These are phyloP conservation scores for Carcinoscorpius rotundicauda DNA, from an alignment of 1,140 invertebrate species.

Conservation along the genomic window DNA sequence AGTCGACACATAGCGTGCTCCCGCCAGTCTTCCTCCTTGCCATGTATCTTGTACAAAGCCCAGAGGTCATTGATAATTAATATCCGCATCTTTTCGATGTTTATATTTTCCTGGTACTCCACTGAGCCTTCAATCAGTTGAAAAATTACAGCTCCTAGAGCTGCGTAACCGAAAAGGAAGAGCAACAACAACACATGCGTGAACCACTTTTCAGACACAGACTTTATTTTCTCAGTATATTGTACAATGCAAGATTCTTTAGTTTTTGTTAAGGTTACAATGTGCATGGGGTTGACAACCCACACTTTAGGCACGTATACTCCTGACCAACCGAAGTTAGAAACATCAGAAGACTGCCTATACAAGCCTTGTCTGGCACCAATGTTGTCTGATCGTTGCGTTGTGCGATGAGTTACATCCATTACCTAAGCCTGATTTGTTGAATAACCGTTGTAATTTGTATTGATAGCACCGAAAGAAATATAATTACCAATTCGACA, in stretches of 20 bases:
- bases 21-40: constrained; percentile 78
- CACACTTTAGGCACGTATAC: no score
- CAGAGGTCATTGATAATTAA: constrained; percentile 12
- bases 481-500: no score
- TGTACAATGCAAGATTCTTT: constrained; percentile 22
- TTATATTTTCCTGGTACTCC: constrained; percentile 20
- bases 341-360: no score
- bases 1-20: constrained; percentile 61
- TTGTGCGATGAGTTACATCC: no score
- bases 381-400: no score
- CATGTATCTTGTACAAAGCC: constrained; percentile 62
- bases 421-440: no score
- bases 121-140: constrained; percentile 47
- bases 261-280: constrained; percentile 23
- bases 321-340: no score
- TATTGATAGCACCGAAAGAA: no score
- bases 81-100: constrained; percentile 11
- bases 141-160: constrained; percentile 63
- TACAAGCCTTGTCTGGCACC: no score
- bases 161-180: constrained; percentile 59
- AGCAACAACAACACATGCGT: constrained; percentile 71
- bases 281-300: constrained; percentile 27
- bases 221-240: constrained; percentile 33
- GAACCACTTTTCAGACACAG: constrained; percentile 68
- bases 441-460: no score